Conservation (phyloP, 2,888 invertebrate genomes). For the Psylliodes chrysocephalus region DNA sequence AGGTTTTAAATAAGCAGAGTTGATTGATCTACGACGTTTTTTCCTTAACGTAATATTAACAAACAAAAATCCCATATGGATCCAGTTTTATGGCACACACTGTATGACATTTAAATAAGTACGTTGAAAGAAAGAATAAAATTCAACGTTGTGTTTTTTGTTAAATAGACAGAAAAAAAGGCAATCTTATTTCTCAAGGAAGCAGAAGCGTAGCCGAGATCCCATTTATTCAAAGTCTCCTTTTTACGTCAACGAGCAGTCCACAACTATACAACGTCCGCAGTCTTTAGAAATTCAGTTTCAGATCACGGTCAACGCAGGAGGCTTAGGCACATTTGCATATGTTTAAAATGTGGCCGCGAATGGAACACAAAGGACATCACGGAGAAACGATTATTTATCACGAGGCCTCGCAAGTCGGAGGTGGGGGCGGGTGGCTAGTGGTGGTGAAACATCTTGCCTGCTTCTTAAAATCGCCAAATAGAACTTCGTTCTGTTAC, state of each 20-base stretch:
- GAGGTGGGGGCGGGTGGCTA: constrained; percentile 36
- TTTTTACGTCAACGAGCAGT: neutral
- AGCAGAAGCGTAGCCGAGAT: neutral
- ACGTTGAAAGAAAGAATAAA: too few species aligned
- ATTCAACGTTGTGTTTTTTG: too few species aligned
- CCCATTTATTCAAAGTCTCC: neutral
- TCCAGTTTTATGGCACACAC: too few species aligned
- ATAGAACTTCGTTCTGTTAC: constrained; percentile 42
- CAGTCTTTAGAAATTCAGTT: constrained; percentile 60
- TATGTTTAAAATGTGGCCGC: constrained; percentile 65
- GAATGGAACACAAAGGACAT: constrained; percentile 61
- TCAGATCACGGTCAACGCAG: constrained; percentile 63
- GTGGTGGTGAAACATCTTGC: constrained; percentile 58
- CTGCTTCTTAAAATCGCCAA: constrained; percentile 51
- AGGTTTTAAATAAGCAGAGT: too few species aligned
- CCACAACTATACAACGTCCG: constrained; percentile 39
- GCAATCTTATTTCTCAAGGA: neutral
- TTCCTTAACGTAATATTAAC: too few species aligned
- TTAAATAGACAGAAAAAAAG: neutral
- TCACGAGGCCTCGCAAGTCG: constrained; percentile 48
- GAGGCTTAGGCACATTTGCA: constrained; percentile 63
- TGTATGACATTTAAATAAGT: too few species aligned
- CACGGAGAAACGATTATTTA: constrained; percentile 64
- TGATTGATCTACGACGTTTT: too few species aligned
- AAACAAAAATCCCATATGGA: too few species aligned